Evolutionary conservation across 2,113 vertebrate species (phyloP), one percentile per base, ranked within the genome.

Genomic region (Gymnogyps californianus): DNA sequence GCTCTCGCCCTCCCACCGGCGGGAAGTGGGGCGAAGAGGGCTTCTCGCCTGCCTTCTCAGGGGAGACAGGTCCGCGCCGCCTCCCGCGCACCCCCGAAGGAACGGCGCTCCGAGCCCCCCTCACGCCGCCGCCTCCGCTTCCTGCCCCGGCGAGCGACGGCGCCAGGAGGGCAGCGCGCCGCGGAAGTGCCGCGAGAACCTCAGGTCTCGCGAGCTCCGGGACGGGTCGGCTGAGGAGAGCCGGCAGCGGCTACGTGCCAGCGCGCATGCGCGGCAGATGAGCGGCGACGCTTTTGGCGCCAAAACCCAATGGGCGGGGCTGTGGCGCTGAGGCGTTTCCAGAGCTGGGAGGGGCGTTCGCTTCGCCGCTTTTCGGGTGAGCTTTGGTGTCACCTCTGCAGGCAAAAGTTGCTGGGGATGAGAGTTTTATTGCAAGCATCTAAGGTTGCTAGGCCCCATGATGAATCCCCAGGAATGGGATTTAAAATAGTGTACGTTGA

Each of bases 311-410:
- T 1, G n/a, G 78, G 55, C 9, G 38, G 29, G 20, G 49, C 2
- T 2, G 8, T 3, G 19, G 3, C 0, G 10, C 16, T 32, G 67
- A 29, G 44, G 59, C 15, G 22, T 1, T 5, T 4, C 2, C 6
- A 0, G 34, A 1, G 22, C 2, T 1, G 65, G 9, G 12, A 3
- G 2, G 5, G 18, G 2, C 1, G 24, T 2, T 12, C 5, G 5
- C 7, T 1, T 20, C 38, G 0, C 1, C 2, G 69, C 13, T 6
- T 1, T 9, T 4, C 6, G 10, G 15, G 6, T 2, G 31, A 2
- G 42, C 4, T 3, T 4, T 0, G 2, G 8, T 1, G 18, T 3
- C 16, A 1, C 4, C 9, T 9, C 44, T 2, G 31, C 14, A 3
- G 17, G 21, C 1, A 7, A 3, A 10, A 29, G 11, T 2, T 21